Evolutionary conservation across 1,140 invertebrate genomes (phyloP), one percentile per base, ranked within the genome.

Genomic region (Thaumatotibia leucotreta): DNA sequence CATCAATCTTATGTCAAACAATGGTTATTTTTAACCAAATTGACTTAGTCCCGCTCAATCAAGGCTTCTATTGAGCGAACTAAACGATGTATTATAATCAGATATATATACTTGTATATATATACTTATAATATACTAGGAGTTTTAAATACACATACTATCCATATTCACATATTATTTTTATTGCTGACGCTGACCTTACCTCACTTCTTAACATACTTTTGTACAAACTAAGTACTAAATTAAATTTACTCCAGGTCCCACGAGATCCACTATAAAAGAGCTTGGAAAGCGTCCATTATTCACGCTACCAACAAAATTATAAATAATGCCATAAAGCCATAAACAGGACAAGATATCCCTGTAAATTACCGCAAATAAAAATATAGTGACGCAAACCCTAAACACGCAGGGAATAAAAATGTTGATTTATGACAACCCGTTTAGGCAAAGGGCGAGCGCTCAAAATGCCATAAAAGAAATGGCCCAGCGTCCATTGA

Each of bases 391-490:
- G 52, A 58, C 52, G 52, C 52, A 58, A 58, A 33, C 49, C 29
- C 45, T 50, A 65, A 65, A 65, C 64, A 65, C 45, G 32, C 64
- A 32, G 49, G 27, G 35, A 49, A 66, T 49, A 24, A 74, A 74
- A 69, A 64, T 67, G 66, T 39, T 76, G 72, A 76, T 76, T 74
- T 74, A 74, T 70, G 74, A 61, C 65, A 73, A 74, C 72, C 74
- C 67, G 69, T 68, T 72, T 69, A 76, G 64, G 72, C 72, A 68
- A 69, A 71, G 64, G 71, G 71, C 71, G 64, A 64, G 66, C 72
- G 68, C 68, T 73, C 67, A 74, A 71, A 72, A 70, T 64, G 67
- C 72, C 64, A 70, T 76, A 76, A 76, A 69, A 73, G 69, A 70
- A 76, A 76, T 69, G 72, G 66, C 70, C 72, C 67, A 27, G 62